Conservation (phyloP, 2,888 invertebrate species). For the Eupsilia transversa region DNA sequence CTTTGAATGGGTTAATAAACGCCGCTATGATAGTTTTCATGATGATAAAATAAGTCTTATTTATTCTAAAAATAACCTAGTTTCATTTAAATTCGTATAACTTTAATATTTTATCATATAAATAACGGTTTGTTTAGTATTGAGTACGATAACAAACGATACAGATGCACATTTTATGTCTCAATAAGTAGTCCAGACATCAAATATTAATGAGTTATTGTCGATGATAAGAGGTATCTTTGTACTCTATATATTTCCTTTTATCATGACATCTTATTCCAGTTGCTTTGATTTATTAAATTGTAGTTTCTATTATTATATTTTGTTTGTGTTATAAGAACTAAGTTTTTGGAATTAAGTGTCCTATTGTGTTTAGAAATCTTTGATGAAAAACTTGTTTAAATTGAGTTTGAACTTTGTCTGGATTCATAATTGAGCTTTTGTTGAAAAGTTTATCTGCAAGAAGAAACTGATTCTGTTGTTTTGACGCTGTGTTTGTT, state of each 20-base stretch:
- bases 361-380: constrained; percentile 28
- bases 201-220: constrained; percentile 74
- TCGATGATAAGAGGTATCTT: constrained; percentile 63
- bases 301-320: constrained; percentile 34
- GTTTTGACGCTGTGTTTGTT: not conserved
- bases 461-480: not conserved
- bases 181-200: constrained; percentile 72
- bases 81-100: constrained; percentile 39
- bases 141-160: constrained; percentile 52
- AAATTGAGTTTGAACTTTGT: constrained; percentile 34
- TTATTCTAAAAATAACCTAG: constrained; percentile 38
- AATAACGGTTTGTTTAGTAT: constrained; percentile 59
- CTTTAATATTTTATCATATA: constrained; percentile 40
- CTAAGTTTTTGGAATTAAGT: not conserved
- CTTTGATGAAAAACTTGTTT: constrained; percentile 20
- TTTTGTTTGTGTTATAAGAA: constrained; percentile 20
- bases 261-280: constrained; percentile 51
- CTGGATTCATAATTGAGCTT: constrained; percentile 22
- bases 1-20: constrained; percentile 38
- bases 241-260: constrained; percentile 54
- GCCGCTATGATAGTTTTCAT: constrained; percentile 29
- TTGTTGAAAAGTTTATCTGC: constrained; percentile 16
- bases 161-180: constrained; percentile 54
- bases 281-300: constrained; percentile 49
- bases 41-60: constrained; percentile 29